Conservation (phyloP, 2,797 vertebrate species). For the Pantherophis alleghaniensis region DNA sequence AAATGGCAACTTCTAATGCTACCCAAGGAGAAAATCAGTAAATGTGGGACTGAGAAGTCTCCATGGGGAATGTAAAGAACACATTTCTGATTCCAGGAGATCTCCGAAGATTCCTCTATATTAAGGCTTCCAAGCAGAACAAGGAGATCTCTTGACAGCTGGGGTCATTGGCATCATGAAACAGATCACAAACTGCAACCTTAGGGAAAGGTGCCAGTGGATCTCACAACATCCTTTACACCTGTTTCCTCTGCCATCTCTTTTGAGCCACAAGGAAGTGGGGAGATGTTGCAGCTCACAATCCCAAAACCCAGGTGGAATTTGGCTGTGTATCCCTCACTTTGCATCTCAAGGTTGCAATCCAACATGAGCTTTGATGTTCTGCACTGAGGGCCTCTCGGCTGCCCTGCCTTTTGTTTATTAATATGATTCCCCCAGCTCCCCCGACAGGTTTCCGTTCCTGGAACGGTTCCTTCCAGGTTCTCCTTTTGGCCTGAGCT, state of each 20-base stretch:
- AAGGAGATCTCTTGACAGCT: not conserved
- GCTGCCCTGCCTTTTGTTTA: not conserved
- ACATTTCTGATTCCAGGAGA: not conserved
- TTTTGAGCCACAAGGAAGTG: not conserved
- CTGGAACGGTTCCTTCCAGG: conserved; percentile 19
- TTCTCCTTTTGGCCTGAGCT: not conserved
- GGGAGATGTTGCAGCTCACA: not conserved
- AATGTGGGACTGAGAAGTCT: not conserved
- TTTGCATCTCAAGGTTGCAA: not conserved
- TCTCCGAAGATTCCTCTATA: not conserved
- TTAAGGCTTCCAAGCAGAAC: not conserved
- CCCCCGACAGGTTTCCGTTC: not conserved
- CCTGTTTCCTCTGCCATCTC: not conserved
- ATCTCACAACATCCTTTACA: not conserved
- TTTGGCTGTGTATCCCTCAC: not conserved
- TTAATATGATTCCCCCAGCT: not conserved
- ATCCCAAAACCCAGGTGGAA: not conserved
- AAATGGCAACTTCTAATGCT: not conserved
- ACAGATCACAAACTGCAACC: too few relatives aligned
- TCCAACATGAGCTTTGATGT: not conserved
- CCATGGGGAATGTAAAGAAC: not conserved
- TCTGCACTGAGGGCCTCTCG: too few relatives aligned
- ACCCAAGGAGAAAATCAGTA: not conserved
- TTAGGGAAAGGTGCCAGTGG: not conserved
- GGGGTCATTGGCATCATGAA: not conserved